phyloP scores from a whole-genome alignment of 2,113 vertebrate species.

The Donacobius atricapilla region DNA sequence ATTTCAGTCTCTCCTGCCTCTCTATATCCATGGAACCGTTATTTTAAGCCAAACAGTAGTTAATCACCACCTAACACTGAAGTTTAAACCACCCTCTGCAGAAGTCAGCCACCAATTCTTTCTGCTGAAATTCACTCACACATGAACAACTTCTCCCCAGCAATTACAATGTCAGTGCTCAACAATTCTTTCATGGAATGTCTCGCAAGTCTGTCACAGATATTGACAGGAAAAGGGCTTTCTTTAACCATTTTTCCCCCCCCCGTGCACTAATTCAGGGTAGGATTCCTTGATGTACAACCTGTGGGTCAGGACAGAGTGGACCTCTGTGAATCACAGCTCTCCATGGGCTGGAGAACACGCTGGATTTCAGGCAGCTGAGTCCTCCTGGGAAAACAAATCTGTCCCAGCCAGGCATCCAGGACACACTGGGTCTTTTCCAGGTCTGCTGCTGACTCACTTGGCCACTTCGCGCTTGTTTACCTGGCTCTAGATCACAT shows the following conservation, averaged over 20 bases:
- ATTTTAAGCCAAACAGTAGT: background rate
- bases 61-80: background rate
- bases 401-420: background rate
- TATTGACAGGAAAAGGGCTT: background rate
- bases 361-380: background rate
- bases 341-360: background rate
- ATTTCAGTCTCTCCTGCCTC: background rate
- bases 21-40: background rate
- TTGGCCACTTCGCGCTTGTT: background rate
- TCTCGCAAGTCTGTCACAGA: fast-evolving
- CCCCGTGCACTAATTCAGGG: background rate
- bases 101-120: background rate
- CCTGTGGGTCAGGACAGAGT: background rate
- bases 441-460: background rate
- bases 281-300: background rate
- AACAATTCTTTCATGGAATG: background rate
- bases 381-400: background rate
- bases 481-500: background rate
- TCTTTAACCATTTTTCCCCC: background rate
- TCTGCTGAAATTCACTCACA: background rate
- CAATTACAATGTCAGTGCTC: background rate
- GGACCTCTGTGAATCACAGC: fast-evolving
- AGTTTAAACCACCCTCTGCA: background rate
- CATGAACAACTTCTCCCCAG: background rate
- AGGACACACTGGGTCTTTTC: background rate